These are phyloP conservation scores for Sciurus vulgaris DNA, from an alignment of 2,797 vertebrate species.

Conservation along the genomic window DNA sequence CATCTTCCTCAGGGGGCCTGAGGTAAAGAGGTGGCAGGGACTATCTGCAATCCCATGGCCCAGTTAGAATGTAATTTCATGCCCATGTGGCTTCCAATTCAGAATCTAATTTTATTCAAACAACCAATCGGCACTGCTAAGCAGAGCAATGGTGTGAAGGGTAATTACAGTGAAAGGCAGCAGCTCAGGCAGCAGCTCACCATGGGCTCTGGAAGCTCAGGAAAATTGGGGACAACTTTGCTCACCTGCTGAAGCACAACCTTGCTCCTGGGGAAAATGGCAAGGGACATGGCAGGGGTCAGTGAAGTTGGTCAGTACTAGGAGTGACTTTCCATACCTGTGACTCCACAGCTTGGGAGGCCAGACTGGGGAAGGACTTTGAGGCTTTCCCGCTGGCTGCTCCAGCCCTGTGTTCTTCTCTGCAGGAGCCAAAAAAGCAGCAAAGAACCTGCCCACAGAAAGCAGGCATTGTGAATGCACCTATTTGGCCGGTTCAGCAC, in stretches of 20 bases:
- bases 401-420: not conserved
- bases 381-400: not conserved
- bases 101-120: constrained; percentile 68
- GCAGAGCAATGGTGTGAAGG: not conserved
- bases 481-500: constrained; percentile 76
- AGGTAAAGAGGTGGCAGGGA: not conserved
- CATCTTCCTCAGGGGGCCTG: not conserved
- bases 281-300: not conserved
- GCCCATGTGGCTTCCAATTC: constrained; percentile 55
- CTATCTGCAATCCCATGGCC: not conserved
- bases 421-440: constrained; percentile 64
- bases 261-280: not conserved
- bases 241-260: not conserved
- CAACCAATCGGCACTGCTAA: not conserved
- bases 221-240: not conserved
- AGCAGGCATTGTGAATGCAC: constrained; percentile 62
- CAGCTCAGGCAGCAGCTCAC: not conserved
- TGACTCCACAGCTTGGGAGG: constrained; percentile 45
- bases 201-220: not conserved
- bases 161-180: constrained; percentile 37
- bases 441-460: not conserved
- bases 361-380: not conserved
- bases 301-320: accelerated
- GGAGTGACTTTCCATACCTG: not conserved
- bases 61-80: constrained; percentile 50